phyloP scores from a whole-genome alignment of 2,113 vertebrate genomes.

The Bucco capensis region DNA sequence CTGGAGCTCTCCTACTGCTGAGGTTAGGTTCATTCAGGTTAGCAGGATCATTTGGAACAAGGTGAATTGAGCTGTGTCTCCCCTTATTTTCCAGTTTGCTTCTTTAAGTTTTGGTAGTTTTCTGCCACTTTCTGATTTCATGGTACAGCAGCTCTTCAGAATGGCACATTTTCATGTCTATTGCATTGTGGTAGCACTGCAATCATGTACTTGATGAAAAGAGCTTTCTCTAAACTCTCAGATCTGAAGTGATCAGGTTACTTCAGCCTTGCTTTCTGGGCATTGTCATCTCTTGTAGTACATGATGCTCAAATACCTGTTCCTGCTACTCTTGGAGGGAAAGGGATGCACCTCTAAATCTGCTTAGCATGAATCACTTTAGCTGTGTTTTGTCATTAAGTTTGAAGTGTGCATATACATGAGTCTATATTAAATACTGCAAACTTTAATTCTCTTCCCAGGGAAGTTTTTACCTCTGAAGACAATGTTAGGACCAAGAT shows the following conservation, averaged over 20 bases:
- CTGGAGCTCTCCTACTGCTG: neutral
- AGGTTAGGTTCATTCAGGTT: neutral
- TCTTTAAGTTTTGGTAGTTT: neutral
- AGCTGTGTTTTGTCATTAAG: neutral
- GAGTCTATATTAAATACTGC: neutral
- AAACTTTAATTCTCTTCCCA: slow-evolving; percentile 56
- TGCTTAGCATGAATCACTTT: neutral
- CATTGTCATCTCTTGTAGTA: neutral
- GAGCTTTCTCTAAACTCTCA: neutral
- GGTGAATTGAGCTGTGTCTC: neutral
- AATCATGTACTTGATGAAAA: neutral
- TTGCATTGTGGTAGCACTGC: neutral
- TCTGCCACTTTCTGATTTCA: neutral
- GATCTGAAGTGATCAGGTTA: neutral
- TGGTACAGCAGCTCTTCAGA: neutral
- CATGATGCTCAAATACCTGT: neutral
- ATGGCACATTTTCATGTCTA: neutral
- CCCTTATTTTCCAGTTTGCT: neutral
- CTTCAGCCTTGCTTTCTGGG: neutral
- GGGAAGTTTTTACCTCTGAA: slow-evolving; percentile 97
- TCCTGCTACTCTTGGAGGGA: neutral
- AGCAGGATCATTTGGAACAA: neutral
- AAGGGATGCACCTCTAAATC: neutral
- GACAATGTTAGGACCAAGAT: slow-evolving; percentile 94
- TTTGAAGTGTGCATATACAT: neutral